Evolutionary conservation across 1,140 invertebrate genomes (phyloP).

Genomic region (Halictus rubicundus): DNA sequence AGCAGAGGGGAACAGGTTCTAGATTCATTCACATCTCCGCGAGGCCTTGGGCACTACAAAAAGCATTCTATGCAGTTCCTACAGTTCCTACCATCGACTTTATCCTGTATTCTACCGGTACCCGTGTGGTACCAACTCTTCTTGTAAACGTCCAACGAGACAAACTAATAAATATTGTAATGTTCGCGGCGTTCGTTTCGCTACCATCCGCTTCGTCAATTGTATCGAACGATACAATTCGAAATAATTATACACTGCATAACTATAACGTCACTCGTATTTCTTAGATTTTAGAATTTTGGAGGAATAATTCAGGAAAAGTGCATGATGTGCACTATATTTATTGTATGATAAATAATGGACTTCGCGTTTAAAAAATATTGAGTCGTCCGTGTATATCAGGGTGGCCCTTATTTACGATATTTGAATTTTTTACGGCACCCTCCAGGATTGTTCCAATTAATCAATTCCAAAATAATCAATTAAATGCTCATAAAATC

Average conservation of each 20-base stretch:
- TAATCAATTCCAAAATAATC: too few relatives aligned
- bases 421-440: too few relatives aligned
- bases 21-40: conserved; percentile 73
- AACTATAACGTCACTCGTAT: too few relatives aligned
- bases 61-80: conserved; percentile 61
- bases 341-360: too few relatives aligned
- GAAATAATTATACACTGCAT: background rate
- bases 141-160: conserved; percentile 40
- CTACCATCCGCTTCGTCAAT: background rate
- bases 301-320: too few relatives aligned
- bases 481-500: too few relatives aligned
- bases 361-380: too few relatives aligned
- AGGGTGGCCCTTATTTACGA: too few relatives aligned
- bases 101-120: conserved; percentile 43
- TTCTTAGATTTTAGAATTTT: too few relatives aligned
- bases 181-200: background rate
- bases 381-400: too few relatives aligned
- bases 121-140: conserved; percentile 1
- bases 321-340: too few relatives aligned
- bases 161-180: conserved; percentile 34
- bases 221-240: background rate
- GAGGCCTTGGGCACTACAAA: conserved; percentile 68
- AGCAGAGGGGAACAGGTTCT: conserved; percentile 70
- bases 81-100: conserved; percentile 58
- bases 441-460: too few relatives aligned